Evolutionary conservation across 2,888 invertebrate species (phyloP), one percentile per base, ranked within the genome.

Genomic region (Rotaria sp.): DNA sequence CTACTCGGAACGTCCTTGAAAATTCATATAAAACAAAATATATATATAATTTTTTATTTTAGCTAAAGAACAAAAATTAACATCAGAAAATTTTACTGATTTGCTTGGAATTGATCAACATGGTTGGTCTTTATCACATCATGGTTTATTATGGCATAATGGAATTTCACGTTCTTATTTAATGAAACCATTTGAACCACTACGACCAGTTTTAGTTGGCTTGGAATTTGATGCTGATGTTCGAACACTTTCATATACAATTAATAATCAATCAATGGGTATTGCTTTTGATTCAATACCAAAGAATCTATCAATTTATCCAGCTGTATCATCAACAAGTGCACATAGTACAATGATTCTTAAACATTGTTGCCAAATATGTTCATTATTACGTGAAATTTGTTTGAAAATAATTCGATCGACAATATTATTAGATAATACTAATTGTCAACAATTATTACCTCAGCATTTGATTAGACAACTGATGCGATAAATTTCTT

Each of bases 101-200:
- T 91, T 94, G 88, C 90, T 94, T 48, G 94, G 94, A n/a, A 94
- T 94, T 90, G 94, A 94, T 89, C 92, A 92, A 84, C 92, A 91
- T 35, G 93, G 94, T 84, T 94, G 94, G 94, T 94, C 94, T 0
- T 90, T 94, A 38, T 94, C 94, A 0, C 94, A 94, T 89, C 94
- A 94, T 90, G 94, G 94, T 11, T 89, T 93, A 15, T 89, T 94
- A 0, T 94, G 94, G 94, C 94, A 94, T 89, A 92, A 92, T 41
- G 94, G 94, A 35, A 91, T 92, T 85, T 93, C 93, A 89, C 91
- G 93, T 59, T 92, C 93, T 86, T 94, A 94, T 45, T 26, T 80
- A 21, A 21, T 94, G 5, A 93, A 93, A 89, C 93, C 94, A 0
- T 94, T 94, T 89, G 92, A 93, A 88, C 94, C 94, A 89, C 94